phyloP scores from a whole-genome alignment of 2,888 invertebrate species.

The Leptarthrus brevirostris region DNA sequence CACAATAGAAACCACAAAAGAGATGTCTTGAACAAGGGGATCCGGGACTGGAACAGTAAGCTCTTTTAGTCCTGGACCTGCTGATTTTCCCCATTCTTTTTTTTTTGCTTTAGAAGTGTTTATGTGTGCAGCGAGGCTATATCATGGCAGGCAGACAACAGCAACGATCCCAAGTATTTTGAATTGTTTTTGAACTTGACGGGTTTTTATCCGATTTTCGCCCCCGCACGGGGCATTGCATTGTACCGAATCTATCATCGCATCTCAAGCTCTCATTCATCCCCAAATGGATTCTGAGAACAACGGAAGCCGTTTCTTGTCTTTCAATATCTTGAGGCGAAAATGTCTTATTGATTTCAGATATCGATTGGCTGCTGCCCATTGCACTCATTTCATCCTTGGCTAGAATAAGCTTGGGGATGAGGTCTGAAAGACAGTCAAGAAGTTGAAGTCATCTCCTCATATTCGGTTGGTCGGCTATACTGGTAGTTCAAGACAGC shows the following conservation, averaged over 20 bases:
- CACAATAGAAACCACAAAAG: slow-evolving; percentile 50
- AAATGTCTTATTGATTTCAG: slow-evolving; percentile 53
- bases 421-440: neutral
- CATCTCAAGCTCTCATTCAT: slow-evolving; percentile 41
- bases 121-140: slow-evolving; percentile 31
- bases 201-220: slow-evolving; percentile 36
- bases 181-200: slow-evolving; percentile 54
- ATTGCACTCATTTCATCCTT: slow-evolving; percentile 34
- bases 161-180: slow-evolving; percentile 44
- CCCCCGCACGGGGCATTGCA: slow-evolving; percentile 5
- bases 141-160: slow-evolving; percentile 11
- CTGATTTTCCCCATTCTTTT: neutral
- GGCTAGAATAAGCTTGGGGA: no score
- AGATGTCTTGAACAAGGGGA: slow-evolving; percentile 15
- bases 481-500: neutral
- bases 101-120: slow-evolving; percentile 16
- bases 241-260: slow-evolving; percentile 44
- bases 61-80: neutral
- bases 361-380: slow-evolving; percentile 51
- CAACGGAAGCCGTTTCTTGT: slow-evolving; percentile 51
- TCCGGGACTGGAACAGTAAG: neutral
- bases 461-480: slow-evolving; percentile 30
- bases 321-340: slow-evolving; percentile 52
- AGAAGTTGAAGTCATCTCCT: slow-evolving; percentile 9
- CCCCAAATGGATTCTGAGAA: slow-evolving; percentile 39